These are phyloP conservation scores for Leuciscus waleckii DNA, from an alignment of 2,797 vertebrate genomes.

Conservation along the genomic window DNA sequence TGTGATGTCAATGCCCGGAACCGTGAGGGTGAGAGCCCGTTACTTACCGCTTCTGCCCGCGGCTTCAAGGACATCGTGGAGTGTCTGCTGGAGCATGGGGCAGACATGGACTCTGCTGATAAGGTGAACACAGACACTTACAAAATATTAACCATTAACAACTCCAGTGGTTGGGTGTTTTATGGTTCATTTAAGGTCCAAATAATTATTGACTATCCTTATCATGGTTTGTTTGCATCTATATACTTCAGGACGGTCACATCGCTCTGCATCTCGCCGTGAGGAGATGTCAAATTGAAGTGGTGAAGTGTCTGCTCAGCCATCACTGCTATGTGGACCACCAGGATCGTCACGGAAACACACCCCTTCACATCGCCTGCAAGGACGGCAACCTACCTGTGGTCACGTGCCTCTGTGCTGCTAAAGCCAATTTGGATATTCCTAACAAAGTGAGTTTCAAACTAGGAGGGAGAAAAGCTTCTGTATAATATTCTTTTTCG, in stretches of 20 bases:
- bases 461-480: background rate
- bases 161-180: background rate
- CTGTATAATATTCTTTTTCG: background rate
- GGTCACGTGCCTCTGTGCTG: slow-evolving; percentile 85
- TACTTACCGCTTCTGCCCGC: slow-evolving; percentile 92
- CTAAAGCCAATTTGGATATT: slow-evolving; percentile 87
- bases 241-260: slow-evolving; percentile 86
- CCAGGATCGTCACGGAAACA: slow-evolving; percentile 95
- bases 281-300: slow-evolving; percentile 92
- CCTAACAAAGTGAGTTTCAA: slow-evolving; percentile 87
- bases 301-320: slow-evolving; percentile 88
- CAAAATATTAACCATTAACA: background rate
- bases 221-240: slow-evolving; percentile 14
- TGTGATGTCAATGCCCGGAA: slow-evolving; percentile 90
- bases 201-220: background rate
- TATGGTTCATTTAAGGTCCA: background rate
- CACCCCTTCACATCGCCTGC: slow-evolving; percentile 92
- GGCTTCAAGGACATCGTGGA: slow-evolving; percentile 96
- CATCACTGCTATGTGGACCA: slow-evolving; percentile 86
- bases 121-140: slow-evolving; percentile 79
- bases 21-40: slow-evolving; percentile 90
- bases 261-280: slow-evolving; percentile 94
- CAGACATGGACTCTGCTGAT: slow-evolving; percentile 87
- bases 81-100: slow-evolving; percentile 88
- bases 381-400: slow-evolving; percentile 92